Evolutionary conservation across 2,113 vertebrate genomes (phyloP).

Genomic region (Rhabdornis inornatus): DNA sequence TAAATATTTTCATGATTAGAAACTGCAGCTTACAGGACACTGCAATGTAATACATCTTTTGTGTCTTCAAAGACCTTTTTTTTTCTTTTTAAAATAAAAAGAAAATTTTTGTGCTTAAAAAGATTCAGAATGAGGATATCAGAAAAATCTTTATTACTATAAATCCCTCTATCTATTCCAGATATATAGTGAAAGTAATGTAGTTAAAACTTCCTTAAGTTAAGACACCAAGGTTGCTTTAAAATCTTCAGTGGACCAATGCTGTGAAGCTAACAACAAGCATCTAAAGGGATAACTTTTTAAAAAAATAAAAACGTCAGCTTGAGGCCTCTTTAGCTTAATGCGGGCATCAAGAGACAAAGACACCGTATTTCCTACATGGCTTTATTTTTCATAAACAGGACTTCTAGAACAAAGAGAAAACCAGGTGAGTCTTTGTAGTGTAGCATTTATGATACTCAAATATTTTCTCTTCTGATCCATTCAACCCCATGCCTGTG

Average conservation of each 20-base stretch:
- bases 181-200: not conserved
- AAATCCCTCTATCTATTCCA: not conserved
- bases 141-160: not conserved
- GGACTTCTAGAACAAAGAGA: not conserved
- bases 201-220: not conserved
- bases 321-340: not conserved
- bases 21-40: not conserved
- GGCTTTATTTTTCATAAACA: not conserved
- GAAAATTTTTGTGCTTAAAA: not conserved
- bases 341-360: not conserved
- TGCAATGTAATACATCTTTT: not conserved
- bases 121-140: not conserved
- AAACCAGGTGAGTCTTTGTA: not conserved
- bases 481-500: rapidly evolving
- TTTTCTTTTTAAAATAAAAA: not conserved
- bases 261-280: not conserved
- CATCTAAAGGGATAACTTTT: not conserved
- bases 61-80: not conserved
- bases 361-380: rapidly evolving
- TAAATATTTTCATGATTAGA: slow-evolving; percentile 20
- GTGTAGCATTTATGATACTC: not conserved
- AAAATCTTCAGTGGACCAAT: not conserved
- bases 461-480: not conserved
- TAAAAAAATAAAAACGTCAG: not conserved
- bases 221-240: not conserved